Evolutionary conservation across 2,888 invertebrate species (phyloP).

Genomic region (Pachliopta kotzebuea): DNA sequence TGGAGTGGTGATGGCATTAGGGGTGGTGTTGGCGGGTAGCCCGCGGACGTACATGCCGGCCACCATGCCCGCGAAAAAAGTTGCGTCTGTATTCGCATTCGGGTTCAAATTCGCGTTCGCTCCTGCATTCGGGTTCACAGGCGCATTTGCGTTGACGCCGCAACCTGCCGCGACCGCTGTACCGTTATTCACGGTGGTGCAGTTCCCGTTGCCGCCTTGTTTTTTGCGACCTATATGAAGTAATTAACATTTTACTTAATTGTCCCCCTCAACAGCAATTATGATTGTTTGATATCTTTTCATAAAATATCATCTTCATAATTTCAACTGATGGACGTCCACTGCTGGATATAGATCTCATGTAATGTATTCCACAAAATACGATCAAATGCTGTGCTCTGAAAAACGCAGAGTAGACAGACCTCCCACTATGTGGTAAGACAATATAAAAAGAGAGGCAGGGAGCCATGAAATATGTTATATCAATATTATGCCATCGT

Average conservation of each 20-base stretch:
- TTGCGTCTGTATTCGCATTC: slow-evolving; percentile 38
- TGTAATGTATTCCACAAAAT: too few relatives aligned
- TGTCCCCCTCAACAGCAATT: too few relatives aligned
- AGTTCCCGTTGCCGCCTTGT: slow-evolving; percentile 45
- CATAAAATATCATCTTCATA: too few relatives aligned
- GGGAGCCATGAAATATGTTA: too few relatives aligned
- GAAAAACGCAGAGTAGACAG: too few relatives aligned
- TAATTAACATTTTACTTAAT: not conserved
- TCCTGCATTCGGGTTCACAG: slow-evolving; percentile 33
- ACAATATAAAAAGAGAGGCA: too few relatives aligned
- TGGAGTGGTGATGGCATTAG: slow-evolving; percentile 59
- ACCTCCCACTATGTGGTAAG: too few relatives aligned
- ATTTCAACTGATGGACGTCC: too few relatives aligned
- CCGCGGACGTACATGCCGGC: slow-evolving; percentile 27
- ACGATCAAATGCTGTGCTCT: too few relatives aligned
- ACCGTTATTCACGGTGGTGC: slow-evolving; percentile 34
- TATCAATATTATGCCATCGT: too few relatives aligned
- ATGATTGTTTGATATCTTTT: too few relatives aligned
- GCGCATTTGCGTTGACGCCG: slow-evolving; percentile 45
- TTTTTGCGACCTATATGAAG: slow-evolving; percentile 38
- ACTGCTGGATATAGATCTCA: too few relatives aligned
- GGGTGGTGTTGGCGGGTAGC: slow-evolving; percentile 50
- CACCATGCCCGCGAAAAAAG: slow-evolving; percentile 33
- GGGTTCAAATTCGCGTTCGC: slow-evolving; percentile 35
- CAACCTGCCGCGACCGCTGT: slow-evolving; percentile 42